These are phyloP conservation scores for Morus bassanus DNA, from an alignment of 2,797 vertebrate species.

Conservation along the genomic window DNA sequence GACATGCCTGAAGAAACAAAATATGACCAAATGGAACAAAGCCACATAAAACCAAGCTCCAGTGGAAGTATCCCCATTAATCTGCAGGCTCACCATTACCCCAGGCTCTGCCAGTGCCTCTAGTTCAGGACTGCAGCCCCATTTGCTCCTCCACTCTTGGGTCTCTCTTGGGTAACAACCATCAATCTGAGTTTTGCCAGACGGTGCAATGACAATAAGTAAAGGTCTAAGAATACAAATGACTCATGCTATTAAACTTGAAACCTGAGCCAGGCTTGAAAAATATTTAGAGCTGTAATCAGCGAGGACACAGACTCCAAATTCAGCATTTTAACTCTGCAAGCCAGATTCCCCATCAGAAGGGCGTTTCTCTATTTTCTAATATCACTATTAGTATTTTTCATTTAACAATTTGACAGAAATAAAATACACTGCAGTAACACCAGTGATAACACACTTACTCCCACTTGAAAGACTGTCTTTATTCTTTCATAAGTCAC, in stretches of 20 bases:
- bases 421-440: slow-evolving; percentile 55
- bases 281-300: slow-evolving; percentile 40
- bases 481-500: slow-evolving; percentile 73
- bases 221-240: slow-evolving; percentile 69
- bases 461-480: slow-evolving; percentile 60
- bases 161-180: slow-evolving; percentile 34
- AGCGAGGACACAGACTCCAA: slow-evolving; percentile 62
- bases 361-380: slow-evolving; percentile 55
- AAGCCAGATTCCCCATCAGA: slow-evolving; percentile 8
- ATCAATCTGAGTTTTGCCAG: slow-evolving; percentile 60
- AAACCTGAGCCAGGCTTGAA: slow-evolving; percentile 43
- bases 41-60: not conserved
- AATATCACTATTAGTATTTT: slow-evolving; percentile 63
- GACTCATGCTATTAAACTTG: slow-evolving; percentile 56
- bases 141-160: slow-evolving; percentile 24
- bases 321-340: slow-evolving; percentile 52
- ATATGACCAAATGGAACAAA: slow-evolving; percentile 1
- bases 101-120: not conserved
- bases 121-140: slow-evolving; percentile 3
- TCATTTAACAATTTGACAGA: slow-evolving; percentile 68
- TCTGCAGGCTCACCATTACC: not conserved
- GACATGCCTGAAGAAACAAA: not conserved
- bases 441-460: slow-evolving; percentile 38
- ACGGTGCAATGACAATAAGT: slow-evolving; percentile 62
- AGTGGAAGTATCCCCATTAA: not conserved